Conservation (phyloP, 2,113 vertebrate genomes). For the Psilopsiagon aurifrons region DNA sequence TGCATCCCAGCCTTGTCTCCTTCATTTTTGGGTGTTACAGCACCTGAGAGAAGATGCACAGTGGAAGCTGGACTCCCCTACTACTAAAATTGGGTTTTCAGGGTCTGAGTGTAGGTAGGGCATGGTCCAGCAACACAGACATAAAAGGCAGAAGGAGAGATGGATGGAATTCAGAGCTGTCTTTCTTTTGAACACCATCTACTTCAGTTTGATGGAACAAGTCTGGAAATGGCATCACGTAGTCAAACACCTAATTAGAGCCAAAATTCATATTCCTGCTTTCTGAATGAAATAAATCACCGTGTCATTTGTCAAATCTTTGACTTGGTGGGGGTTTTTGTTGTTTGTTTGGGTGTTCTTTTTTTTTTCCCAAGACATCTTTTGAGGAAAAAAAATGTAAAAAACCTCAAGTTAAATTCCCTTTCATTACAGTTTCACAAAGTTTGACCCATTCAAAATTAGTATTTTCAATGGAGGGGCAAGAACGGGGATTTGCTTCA, state of each 20-base stretch:
- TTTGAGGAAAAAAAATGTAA: neutral
- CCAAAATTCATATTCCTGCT: neutral
- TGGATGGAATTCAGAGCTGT: no score
- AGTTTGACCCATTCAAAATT: neutral
- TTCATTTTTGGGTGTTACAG: neutral
- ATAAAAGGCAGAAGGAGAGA: neutral
- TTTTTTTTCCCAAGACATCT: neutral
- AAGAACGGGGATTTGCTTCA: neutral
- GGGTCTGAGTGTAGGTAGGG: neutral
- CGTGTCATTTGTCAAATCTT: neutral
- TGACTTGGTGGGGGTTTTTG: neutral
- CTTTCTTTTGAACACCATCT: rapidly evolving
- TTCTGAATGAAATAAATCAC: neutral
- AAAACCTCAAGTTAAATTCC: neutral
- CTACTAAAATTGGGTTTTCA: neutral
- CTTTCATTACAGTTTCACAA: neutral
- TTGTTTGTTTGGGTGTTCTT: neutral
- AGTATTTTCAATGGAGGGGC: neutral
- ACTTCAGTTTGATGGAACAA: neutral
- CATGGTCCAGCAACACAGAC: rapidly evolving
- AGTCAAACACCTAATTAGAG: neutral
- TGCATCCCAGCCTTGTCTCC: rapidly evolving
- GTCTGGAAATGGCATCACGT: neutral
- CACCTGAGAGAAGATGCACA: rapidly evolving
- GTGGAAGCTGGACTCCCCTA: neutral